A percentile compares a stretch with the other conserved stretches of the same genome.
phyloP scores from a whole-genome alignment of 2,888 invertebrate species.

The Onchidella celtica region DNA sequence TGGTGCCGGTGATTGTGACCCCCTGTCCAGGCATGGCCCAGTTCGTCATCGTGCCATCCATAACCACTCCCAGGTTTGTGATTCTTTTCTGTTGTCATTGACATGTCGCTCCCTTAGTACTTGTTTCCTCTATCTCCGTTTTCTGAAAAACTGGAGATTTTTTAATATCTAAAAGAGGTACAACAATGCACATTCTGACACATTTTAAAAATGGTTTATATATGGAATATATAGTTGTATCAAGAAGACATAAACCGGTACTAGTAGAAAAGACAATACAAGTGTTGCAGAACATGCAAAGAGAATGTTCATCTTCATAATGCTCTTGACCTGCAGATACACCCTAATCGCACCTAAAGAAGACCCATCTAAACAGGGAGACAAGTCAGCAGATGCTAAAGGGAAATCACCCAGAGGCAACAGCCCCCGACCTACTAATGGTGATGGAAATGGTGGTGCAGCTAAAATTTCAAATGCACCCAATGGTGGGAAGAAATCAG shows the following conservation, averaged over 20 bases:
- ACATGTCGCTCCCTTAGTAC: too few species aligned
- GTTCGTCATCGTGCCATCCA: conserved; percentile 9
- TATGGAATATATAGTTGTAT: neutral
- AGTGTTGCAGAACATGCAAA: too few species aligned
- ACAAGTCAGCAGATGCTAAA: neutral
- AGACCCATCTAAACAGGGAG: conserved; percentile 3
- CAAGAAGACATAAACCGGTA: too few species aligned
- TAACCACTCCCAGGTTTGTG: conserved; percentile 12
- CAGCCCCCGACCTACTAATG: neutral
- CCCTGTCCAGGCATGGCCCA: neutral
- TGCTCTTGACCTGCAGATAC: neutral
- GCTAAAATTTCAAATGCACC: neutral
- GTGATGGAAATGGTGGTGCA: neutral
- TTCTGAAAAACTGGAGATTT: too few species aligned
- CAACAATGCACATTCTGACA: neutral
- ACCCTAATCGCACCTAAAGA: neutral
- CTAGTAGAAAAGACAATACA: too few species aligned
- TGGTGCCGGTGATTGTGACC: conserved; percentile 5
- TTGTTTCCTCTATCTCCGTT: too few species aligned
- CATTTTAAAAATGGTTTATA: neutral
- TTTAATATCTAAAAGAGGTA: too few species aligned
- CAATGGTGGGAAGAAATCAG: neutral
- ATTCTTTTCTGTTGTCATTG: neutral
- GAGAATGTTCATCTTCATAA: too few species aligned
- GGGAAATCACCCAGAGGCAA: neutral